A percentile compares a stretch with the other conserved stretches of the same genome.
phyloP scores from a whole-genome alignment of 2,113 vertebrate species.

The Clupea harengus region DNA sequence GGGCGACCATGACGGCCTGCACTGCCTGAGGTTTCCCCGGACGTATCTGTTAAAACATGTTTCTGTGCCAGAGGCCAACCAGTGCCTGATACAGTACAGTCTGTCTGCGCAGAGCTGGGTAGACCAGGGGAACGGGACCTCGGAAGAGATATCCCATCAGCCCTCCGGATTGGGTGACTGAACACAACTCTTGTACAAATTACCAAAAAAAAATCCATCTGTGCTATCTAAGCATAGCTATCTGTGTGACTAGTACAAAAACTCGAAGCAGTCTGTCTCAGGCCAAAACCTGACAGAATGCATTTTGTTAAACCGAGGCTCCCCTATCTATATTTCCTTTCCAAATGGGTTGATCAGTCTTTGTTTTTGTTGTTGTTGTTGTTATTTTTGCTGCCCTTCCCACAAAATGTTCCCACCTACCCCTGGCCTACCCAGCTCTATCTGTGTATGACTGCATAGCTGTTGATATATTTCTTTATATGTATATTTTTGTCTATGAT shows the following conservation, averaged over 20 bases:
- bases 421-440: conserved; percentile 1
- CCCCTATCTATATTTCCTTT: too few species aligned
- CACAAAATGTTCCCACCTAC: neutral
- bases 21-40: neutral
- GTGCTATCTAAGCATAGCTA: neutral
- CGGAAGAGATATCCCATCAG: neutral
- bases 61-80: neutral
- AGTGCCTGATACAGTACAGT: neutral
- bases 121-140: neutral
- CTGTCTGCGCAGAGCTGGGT: neutral
- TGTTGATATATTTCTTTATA: conserved; percentile 1
- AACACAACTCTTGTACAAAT: too few species aligned
- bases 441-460: neutral
- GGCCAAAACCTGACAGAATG: neutral
- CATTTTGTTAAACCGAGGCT: neutral
- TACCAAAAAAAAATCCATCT: too few species aligned
- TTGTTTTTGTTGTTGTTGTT: neutral
- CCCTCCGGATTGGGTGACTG: neutral
- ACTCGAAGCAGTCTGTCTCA: neutral
- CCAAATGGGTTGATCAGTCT: neutral
- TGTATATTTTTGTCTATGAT: conserved; percentile 12
- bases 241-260: neutral
- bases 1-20: neutral
- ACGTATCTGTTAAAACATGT: neutral
- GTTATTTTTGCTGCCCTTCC: neutral